phyloP scores from a whole-genome alignment of 2,888 invertebrate genomes.

The Rhodophaea formosa region DNA sequence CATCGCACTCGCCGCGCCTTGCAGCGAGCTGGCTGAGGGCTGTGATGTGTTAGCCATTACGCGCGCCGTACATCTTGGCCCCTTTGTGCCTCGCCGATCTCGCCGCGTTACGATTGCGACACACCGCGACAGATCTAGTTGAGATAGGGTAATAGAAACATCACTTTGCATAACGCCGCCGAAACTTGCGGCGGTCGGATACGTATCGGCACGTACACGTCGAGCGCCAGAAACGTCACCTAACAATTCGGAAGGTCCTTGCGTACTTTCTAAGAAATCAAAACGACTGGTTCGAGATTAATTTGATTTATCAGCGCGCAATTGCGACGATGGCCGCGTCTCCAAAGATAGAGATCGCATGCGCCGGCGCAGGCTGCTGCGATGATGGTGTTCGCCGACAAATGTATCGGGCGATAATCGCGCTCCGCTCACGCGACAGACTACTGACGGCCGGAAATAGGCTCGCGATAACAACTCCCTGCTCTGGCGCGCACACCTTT shows the following conservation, averaged over 20 bases:
- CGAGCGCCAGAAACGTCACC: slow-evolving; percentile 62
- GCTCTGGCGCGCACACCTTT: slow-evolving; percentile 64
- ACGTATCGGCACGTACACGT: slow-evolving; percentile 55
- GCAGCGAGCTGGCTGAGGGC: slow-evolving; percentile 53
- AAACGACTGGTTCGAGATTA: slow-evolving; percentile 50
- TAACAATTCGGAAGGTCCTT: slow-evolving; percentile 42
- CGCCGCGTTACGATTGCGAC: slow-evolving; percentile 73
- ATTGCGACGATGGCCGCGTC: slow-evolving; percentile 61
- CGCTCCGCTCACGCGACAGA: slow-evolving; percentile 56
- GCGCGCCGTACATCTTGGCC: slow-evolving; percentile 69
- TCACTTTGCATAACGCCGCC: slow-evolving; percentile 73
- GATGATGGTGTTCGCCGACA: slow-evolving; percentile 68
- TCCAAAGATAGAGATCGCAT: slow-evolving; percentile 62
- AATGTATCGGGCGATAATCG: slow-evolving; percentile 77
- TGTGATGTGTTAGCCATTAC: slow-evolving; percentile 75
- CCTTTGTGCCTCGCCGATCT: slow-evolving; percentile 75
- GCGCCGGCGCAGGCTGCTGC: slow-evolving; percentile 48
- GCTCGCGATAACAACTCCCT: slow-evolving; percentile 75
- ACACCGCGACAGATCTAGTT: slow-evolving; percentile 72
- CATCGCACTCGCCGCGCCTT: slow-evolving; percentile 61
- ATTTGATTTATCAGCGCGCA: slow-evolving; percentile 68
- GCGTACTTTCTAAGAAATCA: slow-evolving; percentile 37
- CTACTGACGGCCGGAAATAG: slow-evolving; percentile 78
- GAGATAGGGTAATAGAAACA: slow-evolving; percentile 76
- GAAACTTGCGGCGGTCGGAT: slow-evolving; percentile 58